Conservation (phyloP, 2,113 vertebrate genomes). For the Ranitomeya variabilis region DNA sequence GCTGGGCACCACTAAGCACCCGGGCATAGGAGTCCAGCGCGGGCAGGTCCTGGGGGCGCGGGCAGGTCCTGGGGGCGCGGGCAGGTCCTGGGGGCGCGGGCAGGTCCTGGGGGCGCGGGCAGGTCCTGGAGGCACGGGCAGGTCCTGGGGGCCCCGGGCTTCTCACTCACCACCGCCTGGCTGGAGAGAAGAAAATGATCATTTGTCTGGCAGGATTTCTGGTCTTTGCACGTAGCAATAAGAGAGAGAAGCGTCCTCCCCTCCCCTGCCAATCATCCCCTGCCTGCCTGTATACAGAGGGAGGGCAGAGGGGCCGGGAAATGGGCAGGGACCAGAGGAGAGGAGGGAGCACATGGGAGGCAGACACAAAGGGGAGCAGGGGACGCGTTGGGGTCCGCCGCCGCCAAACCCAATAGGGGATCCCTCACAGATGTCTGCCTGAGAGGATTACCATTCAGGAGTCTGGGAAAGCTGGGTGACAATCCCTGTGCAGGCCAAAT, state of each 20-base stretch:
- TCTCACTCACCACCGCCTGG: not conserved
- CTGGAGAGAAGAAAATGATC: not conserved
- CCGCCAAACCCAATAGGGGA: too few relatives aligned
- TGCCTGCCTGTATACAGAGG: conserved; percentile 8
- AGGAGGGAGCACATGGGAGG: not conserved
- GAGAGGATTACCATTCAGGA: not conserved
- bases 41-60: not conserved
- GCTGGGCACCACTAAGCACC: not conserved
- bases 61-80: not conserved
- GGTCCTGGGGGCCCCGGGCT: not conserved
- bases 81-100: not conserved
- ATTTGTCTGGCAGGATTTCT: conserved; percentile 20
- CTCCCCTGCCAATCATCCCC: not conserved
- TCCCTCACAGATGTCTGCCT: too few relatives aligned
- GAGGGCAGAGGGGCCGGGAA: conserved; percentile 3
- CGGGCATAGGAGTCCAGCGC: not conserved
- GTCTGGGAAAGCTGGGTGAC: not conserved
- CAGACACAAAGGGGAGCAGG: not conserved
- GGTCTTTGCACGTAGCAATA: conserved; percentile 35
- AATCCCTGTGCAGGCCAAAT: not conserved
- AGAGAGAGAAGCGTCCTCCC: not conserved
- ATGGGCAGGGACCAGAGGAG: not conserved
- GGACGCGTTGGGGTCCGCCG: not conserved
- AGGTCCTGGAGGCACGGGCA: too few relatives aligned
- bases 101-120: not conserved